phyloP scores from a whole-genome alignment of 2,888 invertebrate species.

The Piscicola geometra region DNA sequence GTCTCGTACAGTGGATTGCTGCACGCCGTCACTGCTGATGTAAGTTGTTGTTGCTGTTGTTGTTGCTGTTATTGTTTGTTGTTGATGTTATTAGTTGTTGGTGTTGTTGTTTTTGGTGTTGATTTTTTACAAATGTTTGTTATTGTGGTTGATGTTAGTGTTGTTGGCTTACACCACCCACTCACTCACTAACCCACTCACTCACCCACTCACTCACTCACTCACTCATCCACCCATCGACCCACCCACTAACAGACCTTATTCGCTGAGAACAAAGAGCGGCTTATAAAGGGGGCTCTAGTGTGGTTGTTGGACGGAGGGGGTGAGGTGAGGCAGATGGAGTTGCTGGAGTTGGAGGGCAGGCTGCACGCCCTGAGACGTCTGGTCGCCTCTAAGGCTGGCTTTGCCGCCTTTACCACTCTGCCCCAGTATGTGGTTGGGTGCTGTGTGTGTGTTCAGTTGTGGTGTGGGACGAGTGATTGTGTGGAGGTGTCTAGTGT shows the following conservation, averaged over 20 bases:
- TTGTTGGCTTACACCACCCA: too few species aligned
- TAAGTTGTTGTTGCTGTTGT: conserved; percentile 57
- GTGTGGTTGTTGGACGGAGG: conserved; percentile 73
- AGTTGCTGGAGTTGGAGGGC: conserved; percentile 72
- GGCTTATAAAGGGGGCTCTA: conserved; percentile 84
- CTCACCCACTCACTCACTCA: too few species aligned
- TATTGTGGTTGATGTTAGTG: neutral
- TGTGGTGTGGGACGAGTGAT: too few species aligned
- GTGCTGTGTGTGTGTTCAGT: too few species aligned
- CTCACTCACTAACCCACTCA: too few species aligned
- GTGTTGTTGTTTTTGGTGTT: neutral
- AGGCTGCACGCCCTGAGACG: conserved; percentile 90
- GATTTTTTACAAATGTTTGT: neutral
- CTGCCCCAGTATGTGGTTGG: conserved; percentile 67
- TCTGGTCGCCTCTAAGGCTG: conserved; percentile 92
- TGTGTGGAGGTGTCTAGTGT: too few species aligned
- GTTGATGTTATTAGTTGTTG: too few species aligned
- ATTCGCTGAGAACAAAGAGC: conserved; percentile 94
- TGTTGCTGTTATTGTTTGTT: neutral
- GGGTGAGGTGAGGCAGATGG: conserved; percentile 52
- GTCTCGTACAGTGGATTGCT: conserved; percentile 93
- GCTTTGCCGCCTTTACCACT: conserved; percentile 89
- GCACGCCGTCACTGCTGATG: conserved; percentile 92
- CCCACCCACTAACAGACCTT: conserved; percentile 83
- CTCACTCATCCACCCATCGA: too few species aligned